A percentile compares a stretch with the other conserved stretches of the same genome.
These are phyloP conservation scores for Drosophila barbarae DNA, from an alignment of 2,888 invertebrate species.

Conservation along the genomic window DNA sequence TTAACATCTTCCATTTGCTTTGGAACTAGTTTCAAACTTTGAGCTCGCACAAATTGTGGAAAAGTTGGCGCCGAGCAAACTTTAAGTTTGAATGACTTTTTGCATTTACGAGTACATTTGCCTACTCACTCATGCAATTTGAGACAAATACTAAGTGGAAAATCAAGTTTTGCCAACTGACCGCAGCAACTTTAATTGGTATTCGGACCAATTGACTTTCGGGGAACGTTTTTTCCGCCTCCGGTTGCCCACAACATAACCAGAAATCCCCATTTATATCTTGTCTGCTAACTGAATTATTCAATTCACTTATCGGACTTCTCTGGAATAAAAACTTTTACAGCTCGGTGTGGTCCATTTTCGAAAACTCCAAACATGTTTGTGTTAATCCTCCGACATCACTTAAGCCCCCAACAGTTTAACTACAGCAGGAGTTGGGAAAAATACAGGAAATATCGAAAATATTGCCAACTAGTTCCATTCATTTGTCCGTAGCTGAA, in stretches of 20 bases:
- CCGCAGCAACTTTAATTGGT: slow-evolving; percentile 40
- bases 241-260: neutral
- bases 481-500: slow-evolving; percentile 31
- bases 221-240: slow-evolving; percentile 8
- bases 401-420: slow-evolving; percentile 43
- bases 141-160: slow-evolving; percentile 49
- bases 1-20: slow-evolving; percentile 5
- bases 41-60: slow-evolving; percentile 51
- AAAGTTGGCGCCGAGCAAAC: slow-evolving; percentile 52
- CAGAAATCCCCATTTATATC: slow-evolving; percentile 23
- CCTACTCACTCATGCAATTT: slow-evolving; percentile 36
- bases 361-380: slow-evolving; percentile 42
- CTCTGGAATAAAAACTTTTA: slow-evolving; percentile 14
- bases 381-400: slow-evolving; percentile 41
- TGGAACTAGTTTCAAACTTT: slow-evolving; percentile 48
- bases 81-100: slow-evolving; percentile 64
- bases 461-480: slow-evolving; percentile 23
- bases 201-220: slow-evolving; percentile 36
- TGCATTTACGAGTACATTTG: slow-evolving; percentile 60
- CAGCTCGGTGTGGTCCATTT: slow-evolving; percentile 21
- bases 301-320: slow-evolving; percentile 29
- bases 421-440: slow-evolving; percentile 7
- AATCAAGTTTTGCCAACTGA: slow-evolving; percentile 23
- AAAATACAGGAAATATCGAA: slow-evolving; percentile 26
- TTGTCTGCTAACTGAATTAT: slow-evolving; percentile 24